Percentiles rank a stretch among this genome's conserved stretches.
These are phyloP conservation scores for Troides oblongomaculatus DNA, from an alignment of 2,888 invertebrate species.

Conservation along the genomic window DNA sequence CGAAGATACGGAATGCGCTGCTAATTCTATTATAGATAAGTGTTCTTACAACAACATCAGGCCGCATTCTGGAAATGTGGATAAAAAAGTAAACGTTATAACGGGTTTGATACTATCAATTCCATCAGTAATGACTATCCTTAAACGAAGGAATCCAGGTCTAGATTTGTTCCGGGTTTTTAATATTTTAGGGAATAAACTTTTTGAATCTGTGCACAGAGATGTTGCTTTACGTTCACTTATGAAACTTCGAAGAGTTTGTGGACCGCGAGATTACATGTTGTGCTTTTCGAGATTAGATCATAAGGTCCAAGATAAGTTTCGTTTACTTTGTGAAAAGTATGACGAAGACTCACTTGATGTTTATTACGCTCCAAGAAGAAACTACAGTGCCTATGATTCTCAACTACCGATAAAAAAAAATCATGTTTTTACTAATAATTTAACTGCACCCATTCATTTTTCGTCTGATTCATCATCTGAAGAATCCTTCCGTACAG, in stretches of 20 bases:
- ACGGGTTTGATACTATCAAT: constrained; percentile 84
- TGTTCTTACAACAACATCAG: constrained; percentile 82
- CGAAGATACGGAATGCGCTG: constrained; percentile 83
- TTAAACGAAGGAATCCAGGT: constrained; percentile 69
- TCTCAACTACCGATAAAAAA: constrained; percentile 60
- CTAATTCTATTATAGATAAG: constrained; percentile 82
- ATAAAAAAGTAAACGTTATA: constrained; percentile 77
- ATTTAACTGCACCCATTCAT: constrained; percentile 52
- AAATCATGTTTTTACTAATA: constrained; percentile 59
- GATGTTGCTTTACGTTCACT: constrained; percentile 87
- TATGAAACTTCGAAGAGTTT: constrained; percentile 83
- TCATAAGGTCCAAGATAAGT: constrained; percentile 75
- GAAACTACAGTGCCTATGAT: constrained; percentile 49
- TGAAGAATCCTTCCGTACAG: constrained; percentile 79
- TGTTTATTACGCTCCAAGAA: constrained; percentile 70
- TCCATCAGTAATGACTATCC: constrained; percentile 81
- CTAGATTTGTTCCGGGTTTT: constrained; percentile 76
- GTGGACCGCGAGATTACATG: constrained; percentile 84
- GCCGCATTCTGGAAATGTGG: constrained; percentile 74
- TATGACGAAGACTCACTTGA: constrained; percentile 74
- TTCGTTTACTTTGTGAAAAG: constrained; percentile 63
- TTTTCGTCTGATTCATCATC: constrained; percentile 75
- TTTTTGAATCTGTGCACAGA: constrained; percentile 77
- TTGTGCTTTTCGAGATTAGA: constrained; percentile 71
- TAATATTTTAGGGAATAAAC: constrained; percentile 77